Evolutionary conservation across 2,113 vertebrate species (phyloP).

Genomic region (Atlantisia rogersi): DNA sequence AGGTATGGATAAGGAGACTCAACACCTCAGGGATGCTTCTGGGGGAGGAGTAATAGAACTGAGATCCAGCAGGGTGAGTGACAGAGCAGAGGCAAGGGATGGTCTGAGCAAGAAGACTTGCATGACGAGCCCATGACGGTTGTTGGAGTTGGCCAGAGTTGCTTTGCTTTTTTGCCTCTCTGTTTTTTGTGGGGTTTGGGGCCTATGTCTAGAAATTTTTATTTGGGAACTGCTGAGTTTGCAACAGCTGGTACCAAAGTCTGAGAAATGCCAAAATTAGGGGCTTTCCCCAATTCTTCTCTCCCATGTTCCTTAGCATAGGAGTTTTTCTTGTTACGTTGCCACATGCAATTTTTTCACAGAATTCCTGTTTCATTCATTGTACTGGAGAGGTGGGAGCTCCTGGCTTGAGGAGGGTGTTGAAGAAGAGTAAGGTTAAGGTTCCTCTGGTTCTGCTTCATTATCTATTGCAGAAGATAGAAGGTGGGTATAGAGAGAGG

Average conservation of each 20-base stretch:
- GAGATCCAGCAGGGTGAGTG: background rate
- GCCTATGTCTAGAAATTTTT: background rate
- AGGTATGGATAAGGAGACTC: background rate
- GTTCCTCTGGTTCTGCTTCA: background rate
- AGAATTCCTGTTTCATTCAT: background rate
- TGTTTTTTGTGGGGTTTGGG: background rate
- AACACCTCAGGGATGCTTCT: background rate
- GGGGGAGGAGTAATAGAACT: background rate
- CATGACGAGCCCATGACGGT: background rate
- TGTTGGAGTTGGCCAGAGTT: background rate
- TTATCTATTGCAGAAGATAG: background rate
- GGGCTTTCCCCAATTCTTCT: background rate
- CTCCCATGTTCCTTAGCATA: rapidly evolving
- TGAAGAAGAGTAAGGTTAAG: background rate
- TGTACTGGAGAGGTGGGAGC: background rate
- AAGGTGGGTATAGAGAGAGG: background rate
- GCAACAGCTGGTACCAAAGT: background rate
- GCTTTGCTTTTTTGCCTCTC: background rate
- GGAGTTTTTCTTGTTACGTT: background rate
- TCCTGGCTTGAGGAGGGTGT: background rate
- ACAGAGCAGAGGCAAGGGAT: background rate
- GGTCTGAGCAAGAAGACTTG: background rate
- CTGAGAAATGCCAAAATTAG: background rate
- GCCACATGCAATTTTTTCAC: background rate
- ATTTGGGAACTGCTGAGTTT: background rate